These are phyloP conservation scores for Myiopsitta monachus DNA, from an alignment of 2,113 vertebrate genomes.

Conservation along the genomic window DNA sequence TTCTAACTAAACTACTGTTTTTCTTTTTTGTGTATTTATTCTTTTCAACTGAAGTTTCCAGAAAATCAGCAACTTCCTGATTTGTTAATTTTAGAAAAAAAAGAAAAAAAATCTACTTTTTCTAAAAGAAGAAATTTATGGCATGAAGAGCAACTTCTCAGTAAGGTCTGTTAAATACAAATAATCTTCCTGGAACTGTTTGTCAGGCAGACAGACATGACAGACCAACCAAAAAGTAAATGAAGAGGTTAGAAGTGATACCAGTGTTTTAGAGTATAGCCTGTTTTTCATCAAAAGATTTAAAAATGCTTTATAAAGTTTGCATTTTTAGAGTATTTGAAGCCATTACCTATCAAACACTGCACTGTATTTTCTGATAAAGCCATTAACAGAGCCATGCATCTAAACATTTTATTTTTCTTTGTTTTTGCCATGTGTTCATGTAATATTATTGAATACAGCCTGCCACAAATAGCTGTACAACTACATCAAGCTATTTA, in stretches of 20 bases:
- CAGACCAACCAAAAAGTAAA: constrained; percentile 4
- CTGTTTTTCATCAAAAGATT: not conserved
- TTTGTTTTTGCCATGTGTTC: not conserved
- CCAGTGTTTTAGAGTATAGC: not conserved
- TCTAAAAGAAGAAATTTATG: not conserved
- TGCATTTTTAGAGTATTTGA: not conserved
- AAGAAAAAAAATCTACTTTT: not conserved
- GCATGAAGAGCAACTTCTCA: not conserved
- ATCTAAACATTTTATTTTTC: not conserved
- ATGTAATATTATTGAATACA: not conserved
- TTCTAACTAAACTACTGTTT: not conserved
- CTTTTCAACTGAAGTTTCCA: not conserved
- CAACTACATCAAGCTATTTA: not conserved
- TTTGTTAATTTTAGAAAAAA: not conserved
- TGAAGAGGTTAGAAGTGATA: not conserved
- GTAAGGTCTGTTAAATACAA: constrained; percentile 15
- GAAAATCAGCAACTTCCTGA: constrained; percentile 24
- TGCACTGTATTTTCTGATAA: not conserved
- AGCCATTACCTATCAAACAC: not conserved
- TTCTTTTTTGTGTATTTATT: constrained; percentile 20
- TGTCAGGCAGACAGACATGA: not conserved
- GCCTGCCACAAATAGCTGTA: not conserved
- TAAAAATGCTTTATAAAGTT: not conserved
- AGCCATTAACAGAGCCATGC: not conserved
- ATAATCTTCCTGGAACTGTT: constrained; percentile 50